Percentiles rank a stretch among this genome's conserved stretches.
These are phyloP conservation scores for Lypha dubia DNA, from an alignment of 2,888 invertebrate genomes.

Conservation along the genomic window DNA sequence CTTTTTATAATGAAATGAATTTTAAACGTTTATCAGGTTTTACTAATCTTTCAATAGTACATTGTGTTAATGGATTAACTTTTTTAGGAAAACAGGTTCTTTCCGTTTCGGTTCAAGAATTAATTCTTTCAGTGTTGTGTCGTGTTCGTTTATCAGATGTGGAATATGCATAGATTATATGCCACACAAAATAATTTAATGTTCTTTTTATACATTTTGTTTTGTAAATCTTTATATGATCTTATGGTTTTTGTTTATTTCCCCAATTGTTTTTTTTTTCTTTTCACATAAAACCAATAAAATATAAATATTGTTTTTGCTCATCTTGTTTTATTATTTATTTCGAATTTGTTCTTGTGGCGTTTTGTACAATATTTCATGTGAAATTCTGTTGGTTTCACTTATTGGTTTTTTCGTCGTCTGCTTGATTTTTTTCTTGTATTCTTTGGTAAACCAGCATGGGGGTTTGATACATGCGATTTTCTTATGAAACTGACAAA, in stretches of 20 bases:
- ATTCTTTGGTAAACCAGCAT: slow-evolving; percentile 50
- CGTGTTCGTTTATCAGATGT: not conserved
- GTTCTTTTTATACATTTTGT: slow-evolving; percentile 38
- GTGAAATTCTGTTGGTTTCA: slow-evolving; percentile 61
- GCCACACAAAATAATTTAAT: slow-evolving; percentile 60
- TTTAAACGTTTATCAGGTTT: too few species aligned
- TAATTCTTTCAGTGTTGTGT: slow-evolving; percentile 19
- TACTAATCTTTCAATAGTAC: too few species aligned
- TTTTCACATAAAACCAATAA: slow-evolving; percentile 68
- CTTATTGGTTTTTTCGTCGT: slow-evolving; percentile 43
- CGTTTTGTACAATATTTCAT: slow-evolving; percentile 55
- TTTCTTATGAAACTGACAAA: slow-evolving; percentile 69
- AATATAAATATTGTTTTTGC: slow-evolving; percentile 64
- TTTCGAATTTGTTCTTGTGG: slow-evolving; percentile 61
- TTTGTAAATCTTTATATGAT: slow-evolving; percentile 34
- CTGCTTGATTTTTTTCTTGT: slow-evolving; percentile 6
- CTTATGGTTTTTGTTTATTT: slow-evolving; percentile 50
- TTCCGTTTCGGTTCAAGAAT: not conserved
- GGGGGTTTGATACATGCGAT: slow-evolving; percentile 66
- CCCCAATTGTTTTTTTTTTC: not conserved
- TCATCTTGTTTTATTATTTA: slow-evolving; percentile 59
- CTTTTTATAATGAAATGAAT: not conserved
- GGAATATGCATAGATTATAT: slow-evolving; percentile 26
- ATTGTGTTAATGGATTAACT: too few species aligned
- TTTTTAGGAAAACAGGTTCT: too few species aligned